phyloP scores from a whole-genome alignment of 2,113 vertebrate genomes.

The Ancistrus triradiatus region DNA sequence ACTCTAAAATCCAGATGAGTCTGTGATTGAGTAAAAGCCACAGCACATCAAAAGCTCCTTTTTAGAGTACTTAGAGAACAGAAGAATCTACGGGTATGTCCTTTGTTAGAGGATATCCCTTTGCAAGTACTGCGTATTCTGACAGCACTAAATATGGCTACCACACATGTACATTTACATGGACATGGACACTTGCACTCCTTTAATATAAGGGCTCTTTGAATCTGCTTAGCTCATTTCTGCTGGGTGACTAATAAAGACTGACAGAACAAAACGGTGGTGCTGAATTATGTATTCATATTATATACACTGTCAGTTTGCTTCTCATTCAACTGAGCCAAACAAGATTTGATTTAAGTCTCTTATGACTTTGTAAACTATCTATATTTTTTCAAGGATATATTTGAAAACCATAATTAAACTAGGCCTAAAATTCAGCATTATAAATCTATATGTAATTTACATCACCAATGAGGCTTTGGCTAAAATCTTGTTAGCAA shows the following conservation, averaged over 20 bases:
- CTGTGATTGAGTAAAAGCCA: constrained; percentile 38
- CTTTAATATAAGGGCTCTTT: neutral
- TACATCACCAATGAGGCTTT: neutral
- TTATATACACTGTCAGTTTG: constrained; percentile 27
- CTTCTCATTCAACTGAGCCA: constrained; percentile 21
- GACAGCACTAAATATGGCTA: constrained; percentile 28
- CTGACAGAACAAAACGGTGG: constrained; percentile 1
- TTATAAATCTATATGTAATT: constrained; percentile 20
- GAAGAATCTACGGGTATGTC: constrained; percentile 30
- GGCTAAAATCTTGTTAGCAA: constrained; percentile 7
- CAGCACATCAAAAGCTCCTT: constrained; percentile 42
- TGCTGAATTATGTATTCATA: constrained; percentile 35
- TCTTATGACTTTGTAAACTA: constrained; percentile 14
- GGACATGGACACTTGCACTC: neutral
- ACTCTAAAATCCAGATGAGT: constrained; percentile 36
- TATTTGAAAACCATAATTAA: constrained; percentile 36
- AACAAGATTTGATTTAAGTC: constrained; percentile 21
- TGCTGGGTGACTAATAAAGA: constrained; percentile 18
- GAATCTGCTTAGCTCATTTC: constrained; percentile 9
- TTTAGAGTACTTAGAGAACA: constrained; percentile 47
- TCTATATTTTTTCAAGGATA: neutral
- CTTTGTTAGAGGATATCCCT: constrained; percentile 21
- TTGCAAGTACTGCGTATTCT: constrained; percentile 30
- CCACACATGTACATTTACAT: neutral
- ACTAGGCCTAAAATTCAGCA: constrained; percentile 18